Percentiles rank a stretch among this genome's conserved stretches.
Conservation (phyloP, 1,140 invertebrate genomes). For the Lasioglossum baleicum region DNA sequence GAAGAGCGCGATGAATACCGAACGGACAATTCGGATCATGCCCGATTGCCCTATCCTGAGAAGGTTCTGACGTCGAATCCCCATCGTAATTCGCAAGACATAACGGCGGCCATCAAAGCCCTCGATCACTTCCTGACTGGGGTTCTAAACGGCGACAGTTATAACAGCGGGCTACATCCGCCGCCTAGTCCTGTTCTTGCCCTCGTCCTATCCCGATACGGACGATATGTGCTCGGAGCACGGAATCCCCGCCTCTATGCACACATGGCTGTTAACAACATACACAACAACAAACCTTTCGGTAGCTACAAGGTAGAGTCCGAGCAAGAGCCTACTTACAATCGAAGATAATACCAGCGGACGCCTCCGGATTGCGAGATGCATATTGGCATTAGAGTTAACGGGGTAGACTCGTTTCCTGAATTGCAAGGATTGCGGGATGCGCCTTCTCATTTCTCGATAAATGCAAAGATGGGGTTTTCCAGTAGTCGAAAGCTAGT, state of each 20-base stretch:
- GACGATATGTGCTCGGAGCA: slow-evolving; percentile 78
- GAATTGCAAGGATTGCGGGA: no score
- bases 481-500: no score
- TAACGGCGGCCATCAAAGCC: slow-evolving; percentile 53
- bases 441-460: no score
- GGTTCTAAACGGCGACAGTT: slow-evolving; percentile 64
- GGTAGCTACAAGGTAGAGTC: slow-evolving; percentile 80
- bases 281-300: slow-evolving; percentile 83
- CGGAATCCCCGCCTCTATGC: slow-evolving; percentile 81
- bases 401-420: no score
- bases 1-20: slow-evolving; percentile 42
- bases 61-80: slow-evolving; percentile 27
- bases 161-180: slow-evolving; percentile 81
- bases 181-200: slow-evolving; percentile 81
- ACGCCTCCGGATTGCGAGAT: no score
- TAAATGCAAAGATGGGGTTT: no score
- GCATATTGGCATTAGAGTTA: no score
- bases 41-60: slow-evolving; percentile 35
- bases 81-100: slow-evolving; percentile 55
- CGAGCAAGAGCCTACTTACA: slow-evolving; percentile 50
- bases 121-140: slow-evolving; percentile 65
- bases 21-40: slow-evolving; percentile 37
- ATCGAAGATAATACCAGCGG: slow-evolving; percentile 6
- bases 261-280: slow-evolving; percentile 82
- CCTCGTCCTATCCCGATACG: slow-evolving; percentile 83